Percentiles rank a stretch among this genome's conserved stretches.
Conservation (phyloP, 2,113 vertebrate genomes). For the Larimichthys polyactis region DNA sequence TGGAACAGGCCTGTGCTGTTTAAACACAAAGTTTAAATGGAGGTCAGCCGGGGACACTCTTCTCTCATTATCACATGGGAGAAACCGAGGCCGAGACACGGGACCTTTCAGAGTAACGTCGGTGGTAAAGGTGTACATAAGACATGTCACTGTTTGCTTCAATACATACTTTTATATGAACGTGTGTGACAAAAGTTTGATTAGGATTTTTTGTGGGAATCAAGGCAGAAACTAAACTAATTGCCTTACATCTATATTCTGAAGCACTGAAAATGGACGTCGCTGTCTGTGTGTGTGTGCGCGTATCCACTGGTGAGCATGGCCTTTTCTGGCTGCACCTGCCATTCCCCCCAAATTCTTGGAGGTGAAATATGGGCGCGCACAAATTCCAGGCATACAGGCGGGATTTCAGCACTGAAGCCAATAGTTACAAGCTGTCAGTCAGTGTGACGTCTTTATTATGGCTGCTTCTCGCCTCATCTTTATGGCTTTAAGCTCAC, state of each 20-base stretch:
- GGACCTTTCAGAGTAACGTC: background rate
- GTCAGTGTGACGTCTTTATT: conserved; percentile 84
- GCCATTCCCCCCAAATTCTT: conserved; percentile 80
- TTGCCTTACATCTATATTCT: background rate
- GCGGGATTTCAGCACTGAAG: conserved; percentile 84
- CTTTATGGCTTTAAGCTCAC: conserved; percentile 11
- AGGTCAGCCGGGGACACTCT: conserved; percentile 58
- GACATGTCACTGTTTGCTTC: background rate
- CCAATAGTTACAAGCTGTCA: conserved; percentile 86
- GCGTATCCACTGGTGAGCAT: conserved; percentile 41
- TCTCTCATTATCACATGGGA: conserved; percentile 39
- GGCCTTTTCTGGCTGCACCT: conserved; percentile 88
- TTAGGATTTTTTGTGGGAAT: background rate
- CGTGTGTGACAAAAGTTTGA: background rate
- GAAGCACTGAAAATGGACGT: background rate
- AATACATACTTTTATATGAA: background rate
- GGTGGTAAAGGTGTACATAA: background rate
- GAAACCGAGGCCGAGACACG: background rate
- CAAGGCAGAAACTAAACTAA: background rate
- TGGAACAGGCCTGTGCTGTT: conserved; percentile 52
- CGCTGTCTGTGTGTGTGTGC: conserved; percentile 8
- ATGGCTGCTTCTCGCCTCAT: conserved; percentile 29
- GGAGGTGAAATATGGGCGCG: conserved; percentile 77
- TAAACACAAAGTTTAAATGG: conserved; percentile 59
- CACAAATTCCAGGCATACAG: conserved; percentile 74